phyloP scores from a whole-genome alignment of 2,113 vertebrate genomes.

The Corvus hawaiiensis region DNA sequence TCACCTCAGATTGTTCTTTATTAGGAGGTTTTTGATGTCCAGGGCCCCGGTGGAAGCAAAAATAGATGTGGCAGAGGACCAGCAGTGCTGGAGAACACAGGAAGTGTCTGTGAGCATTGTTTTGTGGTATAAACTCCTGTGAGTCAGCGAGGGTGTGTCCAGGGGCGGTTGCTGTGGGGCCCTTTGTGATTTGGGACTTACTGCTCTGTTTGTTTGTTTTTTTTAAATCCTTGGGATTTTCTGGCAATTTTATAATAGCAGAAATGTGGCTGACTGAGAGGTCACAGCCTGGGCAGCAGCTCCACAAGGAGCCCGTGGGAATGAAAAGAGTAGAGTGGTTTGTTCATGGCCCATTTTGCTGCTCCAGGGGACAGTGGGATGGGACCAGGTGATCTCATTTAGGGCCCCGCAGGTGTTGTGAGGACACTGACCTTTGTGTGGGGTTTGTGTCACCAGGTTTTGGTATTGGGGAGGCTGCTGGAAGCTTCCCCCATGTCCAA shows the following conservation, averaged over 20 bases:
- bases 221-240: not conserved
- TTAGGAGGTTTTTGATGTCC: not conserved
- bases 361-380: not conserved
- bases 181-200: not conserved
- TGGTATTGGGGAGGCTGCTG: not conserved
- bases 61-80: not conserved
- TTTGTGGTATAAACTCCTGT: not conserved
- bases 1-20: not conserved
- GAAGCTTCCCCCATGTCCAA: not conserved
- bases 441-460: not conserved
- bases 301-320: not conserved
- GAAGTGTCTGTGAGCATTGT: not conserved
- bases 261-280: not conserved
- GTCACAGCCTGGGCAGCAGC: not conserved
- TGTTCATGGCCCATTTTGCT: not conserved
- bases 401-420: not conserved
- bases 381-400: not conserved
- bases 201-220: not conserved
- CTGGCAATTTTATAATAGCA: accelerated
- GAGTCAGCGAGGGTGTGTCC: not conserved
- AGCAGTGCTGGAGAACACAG: not conserved
- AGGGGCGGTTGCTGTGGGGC: not conserved
- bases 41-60: not conserved
- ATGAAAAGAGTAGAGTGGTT: not conserved
- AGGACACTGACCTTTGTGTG: not conserved